These are phyloP conservation scores for Zapus hudsonius DNA, from an alignment of 2,113 vertebrate genomes.

Conservation along the genomic window DNA sequence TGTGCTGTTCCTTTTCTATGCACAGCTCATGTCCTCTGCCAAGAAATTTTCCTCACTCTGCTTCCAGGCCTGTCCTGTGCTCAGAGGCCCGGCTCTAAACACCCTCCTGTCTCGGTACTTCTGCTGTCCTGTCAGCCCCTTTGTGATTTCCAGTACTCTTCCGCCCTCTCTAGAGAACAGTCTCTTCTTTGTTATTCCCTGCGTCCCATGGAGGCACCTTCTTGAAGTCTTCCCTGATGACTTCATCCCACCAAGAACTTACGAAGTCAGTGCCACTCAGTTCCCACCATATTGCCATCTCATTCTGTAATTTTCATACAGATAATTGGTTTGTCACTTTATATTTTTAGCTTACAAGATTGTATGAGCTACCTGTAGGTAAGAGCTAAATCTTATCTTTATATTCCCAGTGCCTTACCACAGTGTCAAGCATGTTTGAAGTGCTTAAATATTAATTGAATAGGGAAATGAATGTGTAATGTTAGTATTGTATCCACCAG, in stretches of 20 bases:
- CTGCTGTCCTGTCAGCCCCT: background rate
- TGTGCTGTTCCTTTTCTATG: no score
- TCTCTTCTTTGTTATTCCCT: background rate
- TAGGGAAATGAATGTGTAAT: conserved; percentile 15
- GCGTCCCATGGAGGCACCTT: background rate
- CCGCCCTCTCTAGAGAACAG: background rate
- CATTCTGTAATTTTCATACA: conserved; percentile 42
- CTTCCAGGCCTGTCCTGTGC: background rate
- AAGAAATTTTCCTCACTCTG: background rate
- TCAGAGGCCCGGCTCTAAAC: background rate
- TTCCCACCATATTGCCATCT: background rate
- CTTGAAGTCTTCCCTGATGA: conserved; percentile 11
- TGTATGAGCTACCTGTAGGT: conserved; percentile 44
- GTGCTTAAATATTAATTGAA: conserved; percentile 25
- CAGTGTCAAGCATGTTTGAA: background rate
- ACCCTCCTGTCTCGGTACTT: background rate
- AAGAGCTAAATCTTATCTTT: conserved; percentile 53
- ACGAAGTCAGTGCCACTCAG: background rate
- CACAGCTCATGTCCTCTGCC: background rate
- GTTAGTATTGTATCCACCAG: background rate
- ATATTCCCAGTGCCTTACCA: conserved; percentile 27
- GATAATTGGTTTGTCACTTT: conserved; percentile 53
- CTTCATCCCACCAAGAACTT: conserved; percentile 23
- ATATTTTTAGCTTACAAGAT: conserved; percentile 58
- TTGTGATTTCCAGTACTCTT: no score